Evolutionary conservation across 2,113 vertebrate genomes (phyloP), one percentile per base, ranked within the genome.

Genomic region (Parotia lawesii): DNA sequence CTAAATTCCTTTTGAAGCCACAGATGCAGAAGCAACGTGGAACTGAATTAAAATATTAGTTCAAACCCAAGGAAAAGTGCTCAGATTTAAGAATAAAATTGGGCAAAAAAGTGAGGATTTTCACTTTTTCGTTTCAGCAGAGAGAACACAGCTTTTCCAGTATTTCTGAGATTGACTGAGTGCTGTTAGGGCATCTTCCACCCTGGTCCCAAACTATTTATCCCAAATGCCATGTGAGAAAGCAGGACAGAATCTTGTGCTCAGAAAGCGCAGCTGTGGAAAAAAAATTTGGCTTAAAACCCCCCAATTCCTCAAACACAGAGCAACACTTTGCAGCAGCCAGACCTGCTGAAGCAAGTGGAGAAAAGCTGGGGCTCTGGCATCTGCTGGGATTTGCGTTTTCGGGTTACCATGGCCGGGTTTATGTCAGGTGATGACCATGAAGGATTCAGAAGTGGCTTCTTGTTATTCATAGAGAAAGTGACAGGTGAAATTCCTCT

Each of bases 261-360:
- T 67, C 12, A 37, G 58, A 54, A 87, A 56, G 6, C 1, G 10
- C 9, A 40, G 12, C 40, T 53, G 16, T 14, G 38, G 50, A 85
- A 78, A 38, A 38, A 78, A 74, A 67, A 2, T 4, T 1, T 0
- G 23, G 3, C 44, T 83, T 28, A 14, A 33, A 61, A 5, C 2
- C 5, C 33, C 24, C 2, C 21, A 29, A 0, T 45, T 42, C 51
- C 38, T 50, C 47, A 1, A 7, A 22, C 0, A 1, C 1, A 23
- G 6, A 48, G 9, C 19, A 40, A 44, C 5, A 2, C 16, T 35
- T 57, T 16, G 45, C 18, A 44, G 20, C 6, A 57, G 6, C 20
- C 38, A 73, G 31, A 29, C 22, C 44, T 38, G 54, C 9, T 4
- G 0, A 23, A 66, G 21, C 42, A 61, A 22, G 28, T 1, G 19